Base-by-base conservation (phyloP, 2,797 vertebrate species). In the Epinephelus awoara region DNA sequence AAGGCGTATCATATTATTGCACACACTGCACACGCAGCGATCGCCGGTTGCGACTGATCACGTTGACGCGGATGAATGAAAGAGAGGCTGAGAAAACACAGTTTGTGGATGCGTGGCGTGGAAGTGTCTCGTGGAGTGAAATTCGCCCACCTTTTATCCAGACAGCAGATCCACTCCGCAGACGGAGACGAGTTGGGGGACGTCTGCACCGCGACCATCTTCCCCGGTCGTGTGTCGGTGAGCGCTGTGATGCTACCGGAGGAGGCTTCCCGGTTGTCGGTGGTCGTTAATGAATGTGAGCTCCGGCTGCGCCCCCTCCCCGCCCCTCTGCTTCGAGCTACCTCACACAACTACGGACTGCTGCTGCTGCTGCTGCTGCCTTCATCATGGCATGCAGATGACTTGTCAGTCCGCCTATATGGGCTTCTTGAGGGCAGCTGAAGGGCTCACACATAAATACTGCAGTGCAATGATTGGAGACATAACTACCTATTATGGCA, bases 131-230 rank as follows among this genome's bases (percentile, higher is more conserved):
- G 55, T 17, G 63, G 13, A 29, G 70, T 25, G 40, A 42, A 42
- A 42, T 21, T 72, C 61, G 83, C 94, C 75, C 95, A 98, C 98
- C 98, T 97, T 95, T 99, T 98, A 92, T 99, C 98, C 92, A 99
- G 93, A 86, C 98, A 98, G 89, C 97, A 95, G 93, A 99, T 97
- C 97, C 98, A 98, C 93, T 98, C 98, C 79, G 96, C 97, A 72
- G 95, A 96, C 72, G 96, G 96, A 77, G 96, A 94, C 77, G 96
- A 92, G 87, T 96, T 96, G 57, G 96, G 95, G 62, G 94, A 95
- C 83, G 94, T 91, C 93, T 97, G 97, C 87, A 97, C 96, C 89
- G 97, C 97, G 82, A 99, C 97, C 98, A 98, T 98, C 95, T 95
- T 97, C 92, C 89, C 92, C 91, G 88, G 88, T 78, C 85, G 88